phyloP scores from a whole-genome alignment of 1,140 invertebrate genomes.

The Penaeus vannamei region DNA sequence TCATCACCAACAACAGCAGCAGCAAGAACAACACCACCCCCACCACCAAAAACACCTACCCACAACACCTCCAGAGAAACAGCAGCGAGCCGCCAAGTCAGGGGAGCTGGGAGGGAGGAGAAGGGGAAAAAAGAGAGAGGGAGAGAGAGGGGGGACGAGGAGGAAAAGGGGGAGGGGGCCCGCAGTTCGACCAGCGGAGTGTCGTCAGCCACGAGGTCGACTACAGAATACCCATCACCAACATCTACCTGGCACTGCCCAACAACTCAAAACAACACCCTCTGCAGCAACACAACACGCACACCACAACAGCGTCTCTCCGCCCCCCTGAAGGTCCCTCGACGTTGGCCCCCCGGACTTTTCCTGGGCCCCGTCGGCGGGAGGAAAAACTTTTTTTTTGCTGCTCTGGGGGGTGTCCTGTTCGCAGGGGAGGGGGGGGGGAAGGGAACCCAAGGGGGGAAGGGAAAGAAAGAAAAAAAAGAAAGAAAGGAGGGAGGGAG shows the following conservation, averaged over 20 bases:
- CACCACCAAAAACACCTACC: too few species aligned
- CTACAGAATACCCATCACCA: slow-evolving; percentile 59
- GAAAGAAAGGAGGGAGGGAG: too few species aligned
- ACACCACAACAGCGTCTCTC: too few species aligned
- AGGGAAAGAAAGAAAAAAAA: too few species aligned
- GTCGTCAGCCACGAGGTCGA: too few species aligned
- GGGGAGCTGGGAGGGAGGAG: neutral
- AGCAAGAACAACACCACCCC: neutral
- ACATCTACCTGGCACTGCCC: slow-evolving; percentile 51
- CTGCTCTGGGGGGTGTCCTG: neutral
- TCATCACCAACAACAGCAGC: neutral
- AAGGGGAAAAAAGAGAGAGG: too few species aligned
- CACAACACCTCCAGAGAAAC: neutral
- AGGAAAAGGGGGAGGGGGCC: too few species aligned
- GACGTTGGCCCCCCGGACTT: too few species aligned
- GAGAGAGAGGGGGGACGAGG: too few species aligned
- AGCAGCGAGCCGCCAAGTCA: neutral
- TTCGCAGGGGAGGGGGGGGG: neutral
- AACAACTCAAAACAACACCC: slow-evolving; percentile 24
- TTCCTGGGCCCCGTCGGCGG: too few species aligned
- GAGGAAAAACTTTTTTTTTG: too few species aligned
- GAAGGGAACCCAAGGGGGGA: too few species aligned
- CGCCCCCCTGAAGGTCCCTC: slow-evolving; percentile 27
- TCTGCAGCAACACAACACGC: slow-evolving; percentile 31
- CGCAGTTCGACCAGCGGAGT: neutral